Conservation (phyloP, 2,797 vertebrate species). For the Hippoglossus hippoglossus region DNA sequence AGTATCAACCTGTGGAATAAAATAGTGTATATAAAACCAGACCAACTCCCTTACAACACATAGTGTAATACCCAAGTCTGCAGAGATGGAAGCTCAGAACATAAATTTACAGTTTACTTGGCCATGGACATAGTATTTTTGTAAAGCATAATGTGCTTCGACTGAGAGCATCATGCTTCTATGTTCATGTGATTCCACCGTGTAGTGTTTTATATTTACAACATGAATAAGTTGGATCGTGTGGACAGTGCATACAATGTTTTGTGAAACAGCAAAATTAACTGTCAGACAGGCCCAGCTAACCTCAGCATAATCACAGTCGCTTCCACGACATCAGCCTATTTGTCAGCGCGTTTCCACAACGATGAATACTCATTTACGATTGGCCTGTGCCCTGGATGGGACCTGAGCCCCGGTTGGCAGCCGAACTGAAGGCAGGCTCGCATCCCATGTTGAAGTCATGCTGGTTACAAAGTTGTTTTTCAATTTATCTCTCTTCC, state of each 20-base stretch:
- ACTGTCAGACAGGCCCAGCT: conserved; percentile 13
- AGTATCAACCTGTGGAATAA: conserved; percentile 31
- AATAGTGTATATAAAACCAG: conserved; percentile 32
- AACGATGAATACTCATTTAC: conserved; percentile 35
- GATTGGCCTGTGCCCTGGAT: conserved; percentile 22
- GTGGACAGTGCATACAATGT: background rate
- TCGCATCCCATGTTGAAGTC: conserved; percentile 48
- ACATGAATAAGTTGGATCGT: background rate
- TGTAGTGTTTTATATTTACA: background rate
- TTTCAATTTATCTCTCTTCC: conserved; percentile 14
- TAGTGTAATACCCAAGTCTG: conserved; percentile 10
- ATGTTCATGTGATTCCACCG: conserved; percentile 9
- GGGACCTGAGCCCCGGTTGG: conserved; percentile 26
- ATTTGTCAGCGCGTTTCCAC: conserved; percentile 59
- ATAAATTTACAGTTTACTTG: conserved; percentile 25
- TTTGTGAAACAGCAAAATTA: background rate
- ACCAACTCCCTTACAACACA: conserved; percentile 44
- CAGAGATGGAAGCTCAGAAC: conserved; percentile 39
- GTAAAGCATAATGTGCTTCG: background rate
- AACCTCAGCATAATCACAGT: conserved; percentile 35
- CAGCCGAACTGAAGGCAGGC: conserved; percentile 16
- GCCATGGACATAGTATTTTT: conserved; percentile 3
- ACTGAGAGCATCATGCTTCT: conserved; percentile 14
- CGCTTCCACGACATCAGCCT: conserved; percentile 34
- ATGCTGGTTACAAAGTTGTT: conserved; percentile 45